These are phyloP conservation scores for Lasius platythorax DNA, from an alignment of 2,888 invertebrate species.

Conservation along the genomic window DNA sequence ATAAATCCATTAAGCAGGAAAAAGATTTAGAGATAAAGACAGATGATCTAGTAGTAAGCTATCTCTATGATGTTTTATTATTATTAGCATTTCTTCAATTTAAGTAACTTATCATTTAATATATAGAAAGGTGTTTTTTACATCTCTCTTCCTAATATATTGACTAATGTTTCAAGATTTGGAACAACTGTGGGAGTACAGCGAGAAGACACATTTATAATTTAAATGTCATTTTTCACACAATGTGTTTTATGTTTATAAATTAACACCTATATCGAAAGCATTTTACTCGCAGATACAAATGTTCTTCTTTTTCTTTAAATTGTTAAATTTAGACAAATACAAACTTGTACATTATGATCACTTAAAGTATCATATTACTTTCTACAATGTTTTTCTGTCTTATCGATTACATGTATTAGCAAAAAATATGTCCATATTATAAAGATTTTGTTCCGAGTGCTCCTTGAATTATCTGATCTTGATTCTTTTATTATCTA, in stretches of 20 bases:
- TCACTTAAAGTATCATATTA: not conserved
- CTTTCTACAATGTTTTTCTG: not conserved
- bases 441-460: slow-evolving; percentile 17
- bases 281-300: not conserved
- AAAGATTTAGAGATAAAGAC: slow-evolving; percentile 90
- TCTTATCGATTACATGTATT: not conserved
- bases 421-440: not conserved
- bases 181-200: slow-evolving; percentile 48
- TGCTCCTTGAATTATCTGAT: slow-evolving; percentile 23
- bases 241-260: slow-evolving; percentile 9
- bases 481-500: not conserved
- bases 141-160: slow-evolving; percentile 9
- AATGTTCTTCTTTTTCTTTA: not conserved
- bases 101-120: slow-evolving; percentile 64
- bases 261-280: not conserved
- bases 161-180: slow-evolving; percentile 51
- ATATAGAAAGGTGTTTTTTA: slow-evolving; percentile 50
- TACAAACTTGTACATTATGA: not conserved
- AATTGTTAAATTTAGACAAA: slow-evolving; percentile 15
- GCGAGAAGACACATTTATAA: slow-evolving; percentile 45
- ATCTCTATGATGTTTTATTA: slow-evolving; percentile 85
- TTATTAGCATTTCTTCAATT: slow-evolving; percentile 78
- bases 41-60: slow-evolving; percentile 90
- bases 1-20: slow-evolving; percentile 86
- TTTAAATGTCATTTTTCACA: slow-evolving; percentile 30